Conservation (phyloP, 2,113 vertebrate genomes). For the Amphiprion ocellaris region DNA sequence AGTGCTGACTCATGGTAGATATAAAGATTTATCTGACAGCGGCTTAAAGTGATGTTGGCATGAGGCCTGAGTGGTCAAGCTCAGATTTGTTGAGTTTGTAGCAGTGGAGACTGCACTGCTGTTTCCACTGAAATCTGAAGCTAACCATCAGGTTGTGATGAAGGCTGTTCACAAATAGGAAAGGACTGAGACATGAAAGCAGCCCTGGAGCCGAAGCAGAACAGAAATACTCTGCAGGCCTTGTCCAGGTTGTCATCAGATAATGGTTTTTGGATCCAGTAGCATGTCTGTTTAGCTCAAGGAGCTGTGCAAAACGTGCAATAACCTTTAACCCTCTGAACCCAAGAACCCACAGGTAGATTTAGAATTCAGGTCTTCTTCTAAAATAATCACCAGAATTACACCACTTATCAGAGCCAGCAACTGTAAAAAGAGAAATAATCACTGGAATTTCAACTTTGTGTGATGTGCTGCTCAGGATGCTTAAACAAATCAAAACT, state of each 20-base stretch:
- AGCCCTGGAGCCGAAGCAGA: neutral
- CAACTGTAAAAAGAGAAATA: no score
- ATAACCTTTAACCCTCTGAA: neutral
- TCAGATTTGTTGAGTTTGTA: slow-evolving; percentile 34
- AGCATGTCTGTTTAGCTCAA: neutral
- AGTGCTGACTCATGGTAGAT: slow-evolving; percentile 36
- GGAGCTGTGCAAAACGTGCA: neutral
- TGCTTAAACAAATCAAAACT: no score
- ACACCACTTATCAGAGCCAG: no score
- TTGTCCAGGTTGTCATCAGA: neutral
- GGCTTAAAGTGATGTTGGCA: slow-evolving; percentile 31
- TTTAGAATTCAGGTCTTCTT: no score
- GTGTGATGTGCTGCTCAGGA: no score
- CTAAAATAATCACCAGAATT: no score
- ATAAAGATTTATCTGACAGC: slow-evolving; percentile 53
- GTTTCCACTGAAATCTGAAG: slow-evolving; percentile 16
- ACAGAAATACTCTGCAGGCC: neutral
- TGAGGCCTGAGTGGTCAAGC: slow-evolving; percentile 33
- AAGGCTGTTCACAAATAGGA: neutral
- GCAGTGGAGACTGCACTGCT: slow-evolving; percentile 1
- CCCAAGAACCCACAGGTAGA: no score
- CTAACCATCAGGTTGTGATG: slow-evolving; percentile 7
- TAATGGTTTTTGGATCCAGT: neutral
- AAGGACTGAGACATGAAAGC: neutral
- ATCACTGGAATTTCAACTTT: no score